Evolutionary conservation across 1,140 invertebrate genomes (phyloP).

Genomic region (Rhopalosiphum padi): DNA sequence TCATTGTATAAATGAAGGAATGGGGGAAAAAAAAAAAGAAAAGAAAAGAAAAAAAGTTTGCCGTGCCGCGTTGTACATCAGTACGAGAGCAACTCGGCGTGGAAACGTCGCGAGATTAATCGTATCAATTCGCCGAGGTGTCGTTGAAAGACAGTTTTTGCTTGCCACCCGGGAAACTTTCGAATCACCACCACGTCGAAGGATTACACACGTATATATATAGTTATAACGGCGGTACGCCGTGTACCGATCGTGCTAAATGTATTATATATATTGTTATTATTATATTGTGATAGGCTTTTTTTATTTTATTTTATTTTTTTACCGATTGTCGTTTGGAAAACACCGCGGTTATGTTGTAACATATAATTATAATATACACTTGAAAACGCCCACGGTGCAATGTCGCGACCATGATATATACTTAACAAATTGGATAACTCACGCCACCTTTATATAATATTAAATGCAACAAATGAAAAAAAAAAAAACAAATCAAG

Average conservation of each 20-base stretch:
- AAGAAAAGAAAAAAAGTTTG: not conserved
- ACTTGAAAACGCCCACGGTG: not conserved
- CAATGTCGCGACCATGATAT: not conserved
- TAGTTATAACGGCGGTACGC: not conserved
- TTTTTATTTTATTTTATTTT: not conserved
- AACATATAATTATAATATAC: not conserved
- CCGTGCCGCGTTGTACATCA: not conserved
- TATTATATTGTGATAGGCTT: not conserved
- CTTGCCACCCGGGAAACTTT: not conserved
- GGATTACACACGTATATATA: not conserved
- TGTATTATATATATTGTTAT: not conserved
- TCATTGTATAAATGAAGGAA: not conserved
- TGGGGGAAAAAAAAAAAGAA: not conserved
- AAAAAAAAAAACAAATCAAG: not conserved
- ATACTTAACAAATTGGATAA: not conserved
- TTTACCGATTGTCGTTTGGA: not conserved
- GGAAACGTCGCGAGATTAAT: not conserved
- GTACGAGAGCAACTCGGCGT: not conserved
- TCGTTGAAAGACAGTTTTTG: constrained; percentile 15
- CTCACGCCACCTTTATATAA: not conserved
- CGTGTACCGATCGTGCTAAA: not conserved
- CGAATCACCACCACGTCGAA: not conserved
- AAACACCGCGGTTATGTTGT: not conserved
- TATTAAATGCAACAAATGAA: constrained; percentile 17
- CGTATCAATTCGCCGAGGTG: not conserved